Evolutionary conservation across 92 coral and sea anemone genomes (phyloP).

Genomic region (Actinernus sp.): DNA sequence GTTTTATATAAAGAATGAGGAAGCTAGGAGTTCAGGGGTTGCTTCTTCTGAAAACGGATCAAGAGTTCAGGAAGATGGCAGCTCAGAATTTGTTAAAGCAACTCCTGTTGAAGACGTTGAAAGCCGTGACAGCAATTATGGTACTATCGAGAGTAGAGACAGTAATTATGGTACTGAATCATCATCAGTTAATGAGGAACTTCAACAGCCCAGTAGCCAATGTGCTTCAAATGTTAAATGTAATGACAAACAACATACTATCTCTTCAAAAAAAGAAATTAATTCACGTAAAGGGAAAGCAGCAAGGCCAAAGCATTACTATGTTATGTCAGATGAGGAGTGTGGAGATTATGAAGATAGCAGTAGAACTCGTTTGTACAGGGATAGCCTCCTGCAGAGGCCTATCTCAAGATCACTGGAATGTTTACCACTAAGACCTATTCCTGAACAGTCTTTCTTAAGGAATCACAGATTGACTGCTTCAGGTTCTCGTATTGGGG

Average conservation of each 20-base stretch:
- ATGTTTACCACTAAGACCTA: conserved; percentile 67
- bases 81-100: conserved; percentile 82
- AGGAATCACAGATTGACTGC: conserved; percentile 64
- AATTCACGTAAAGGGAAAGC: conserved; percentile 38
- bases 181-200: conserved; percentile 74
- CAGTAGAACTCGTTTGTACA: conserved; percentile 26
- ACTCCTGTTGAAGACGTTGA: conserved; percentile 89
- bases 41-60: conserved; percentile 52
- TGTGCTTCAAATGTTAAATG: conserved; percentile 12
- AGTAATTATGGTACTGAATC: conserved; percentile 95
- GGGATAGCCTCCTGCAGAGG: conserved; percentile 51
- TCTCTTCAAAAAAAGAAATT: conserved; percentile 3
- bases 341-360: conserved; percentile 61
- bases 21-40: conserved; percentile 53
- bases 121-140: conserved; percentile 83
- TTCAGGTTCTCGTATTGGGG: conserved; percentile 46
- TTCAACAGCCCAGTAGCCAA: conserved; percentile 39
- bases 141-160: conserved; percentile 93
- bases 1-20: conserved; percentile 58
- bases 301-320: conserved; percentile 62
- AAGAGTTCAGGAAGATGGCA: conserved; percentile 51
- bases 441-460: conserved; percentile 28
- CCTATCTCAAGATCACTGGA: conserved; percentile 87
- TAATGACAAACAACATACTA: conserved; percentile 2
- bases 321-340: conserved; percentile 64